Percentiles rank a stretch among this genome's conserved stretches.
Evolutionary conservation across 2,888 invertebrate genomes (phyloP).

Genomic region (Sepioteuthis lessoniana): DNA sequence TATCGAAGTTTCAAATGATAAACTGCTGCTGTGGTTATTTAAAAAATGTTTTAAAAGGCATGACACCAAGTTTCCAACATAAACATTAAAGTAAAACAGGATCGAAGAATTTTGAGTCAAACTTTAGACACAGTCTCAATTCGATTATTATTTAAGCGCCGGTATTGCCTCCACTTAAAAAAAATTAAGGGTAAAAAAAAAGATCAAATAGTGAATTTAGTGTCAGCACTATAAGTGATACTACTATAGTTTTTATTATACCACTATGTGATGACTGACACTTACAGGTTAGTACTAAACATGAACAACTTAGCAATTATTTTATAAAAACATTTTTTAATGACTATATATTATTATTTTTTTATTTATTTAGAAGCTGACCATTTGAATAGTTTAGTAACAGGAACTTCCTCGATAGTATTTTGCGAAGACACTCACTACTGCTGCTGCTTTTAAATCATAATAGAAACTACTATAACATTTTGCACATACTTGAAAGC

Average conservation of each 20-base stretch:
- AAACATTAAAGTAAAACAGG: background rate
- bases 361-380: background rate
- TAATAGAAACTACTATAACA: constrained; percentile 25
- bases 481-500: background rate
- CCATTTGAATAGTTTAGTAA: background rate
- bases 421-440: background rate
- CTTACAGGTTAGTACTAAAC: background rate
- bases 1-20: background rate
- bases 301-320: background rate
- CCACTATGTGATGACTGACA: background rate
- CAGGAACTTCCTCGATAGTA: constrained; percentile 18
- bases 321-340: background rate
- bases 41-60: background rate
- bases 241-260: background rate
- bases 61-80: background rate
- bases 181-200: background rate
- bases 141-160: background rate
- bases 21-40: background rate
- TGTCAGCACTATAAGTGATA: background rate
- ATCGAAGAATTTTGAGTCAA: background rate
- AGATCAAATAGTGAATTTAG: constrained; percentile 21
- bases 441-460: constrained; percentile 8
- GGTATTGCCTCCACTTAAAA: background rate
- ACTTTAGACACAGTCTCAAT: background rate
- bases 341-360: background rate